These are phyloP conservation scores for Tridacna crocea DNA, from an alignment of 2,888 invertebrate species.

Conservation along the genomic window DNA sequence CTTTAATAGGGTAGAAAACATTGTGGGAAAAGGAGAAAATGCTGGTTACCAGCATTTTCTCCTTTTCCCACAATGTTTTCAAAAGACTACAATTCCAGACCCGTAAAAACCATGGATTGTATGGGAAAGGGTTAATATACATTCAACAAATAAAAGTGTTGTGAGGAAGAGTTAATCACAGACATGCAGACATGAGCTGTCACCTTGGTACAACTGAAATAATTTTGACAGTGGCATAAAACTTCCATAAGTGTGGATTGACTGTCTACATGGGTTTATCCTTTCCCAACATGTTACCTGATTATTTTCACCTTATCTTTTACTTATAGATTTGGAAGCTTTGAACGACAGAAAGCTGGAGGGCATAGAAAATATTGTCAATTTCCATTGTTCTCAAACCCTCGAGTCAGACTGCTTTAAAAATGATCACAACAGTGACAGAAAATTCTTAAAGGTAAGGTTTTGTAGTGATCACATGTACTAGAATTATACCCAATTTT, in stretches of 20 bases:
- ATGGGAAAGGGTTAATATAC: background rate
- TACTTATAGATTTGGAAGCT: conserved; percentile 67
- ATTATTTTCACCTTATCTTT: background rate
- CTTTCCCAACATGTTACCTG: too few species aligned
- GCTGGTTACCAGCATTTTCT: background rate
- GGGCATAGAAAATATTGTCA: conserved; percentile 67
- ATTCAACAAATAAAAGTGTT: background rate
- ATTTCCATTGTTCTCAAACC: conserved; percentile 54
- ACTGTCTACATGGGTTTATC: too few species aligned
- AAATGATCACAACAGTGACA: conserved; percentile 36
- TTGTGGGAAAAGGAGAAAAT: background rate
- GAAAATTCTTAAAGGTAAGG: conserved; percentile 62
- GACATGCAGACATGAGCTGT: too few species aligned
- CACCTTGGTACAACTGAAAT: too few species aligned
- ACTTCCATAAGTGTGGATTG: too few species aligned
- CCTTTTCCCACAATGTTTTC: background rate
- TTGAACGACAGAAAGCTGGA: conserved; percentile 66
- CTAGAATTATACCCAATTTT: too few species aligned
- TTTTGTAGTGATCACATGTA: conserved; percentile 1
- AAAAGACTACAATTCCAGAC: too few species aligned
- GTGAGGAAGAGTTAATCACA: background rate
- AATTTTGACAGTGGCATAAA: too few species aligned
- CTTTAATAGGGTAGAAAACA: background rate
- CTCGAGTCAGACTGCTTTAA: conserved; percentile 17
- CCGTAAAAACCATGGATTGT: too few species aligned